These are phyloP conservation scores for Drosophila seguyi DNA, from an alignment of 1,140 invertebrate species.

Conservation along the genomic window DNA sequence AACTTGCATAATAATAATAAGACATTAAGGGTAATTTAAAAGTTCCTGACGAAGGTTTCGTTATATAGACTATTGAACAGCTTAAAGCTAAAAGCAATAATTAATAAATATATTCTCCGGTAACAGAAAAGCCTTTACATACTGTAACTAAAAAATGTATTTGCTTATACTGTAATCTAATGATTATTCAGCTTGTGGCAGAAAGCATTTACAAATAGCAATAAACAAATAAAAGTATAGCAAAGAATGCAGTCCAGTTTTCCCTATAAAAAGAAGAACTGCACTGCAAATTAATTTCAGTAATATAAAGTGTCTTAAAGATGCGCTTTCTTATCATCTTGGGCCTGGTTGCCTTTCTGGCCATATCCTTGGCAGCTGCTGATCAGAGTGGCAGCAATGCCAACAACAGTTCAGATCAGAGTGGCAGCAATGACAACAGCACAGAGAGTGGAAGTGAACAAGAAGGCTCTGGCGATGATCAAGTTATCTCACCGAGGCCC, in stretches of 20 bases:
- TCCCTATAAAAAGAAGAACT: not conserved
- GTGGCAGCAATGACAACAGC: not conserved
- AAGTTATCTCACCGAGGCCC: not conserved
- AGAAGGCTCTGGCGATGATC: not conserved
- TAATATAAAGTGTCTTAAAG: not conserved
- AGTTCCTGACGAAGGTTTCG: no score
- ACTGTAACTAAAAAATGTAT: not conserved
- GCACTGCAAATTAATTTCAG: not conserved
- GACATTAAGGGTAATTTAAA: no score
- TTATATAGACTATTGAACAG: no score
- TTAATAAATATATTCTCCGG: no score
- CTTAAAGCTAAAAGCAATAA: no score
- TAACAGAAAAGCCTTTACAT: not conserved
- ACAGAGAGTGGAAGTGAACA: not conserved
- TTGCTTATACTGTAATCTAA: not conserved
- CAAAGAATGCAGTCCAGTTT: no score
- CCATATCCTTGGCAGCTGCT: not conserved
- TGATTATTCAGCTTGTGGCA: not conserved
- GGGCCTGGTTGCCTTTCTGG: not conserved
- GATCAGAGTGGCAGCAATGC: not conserved
- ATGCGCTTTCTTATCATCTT: conserved; percentile 10
- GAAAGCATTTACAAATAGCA: not conserved
- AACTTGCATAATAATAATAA: no score
- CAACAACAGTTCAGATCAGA: not conserved
- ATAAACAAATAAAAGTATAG: not conserved